Conservation (phyloP, 2,797 vertebrate genomes). For the Lepus townsendii region DNA sequence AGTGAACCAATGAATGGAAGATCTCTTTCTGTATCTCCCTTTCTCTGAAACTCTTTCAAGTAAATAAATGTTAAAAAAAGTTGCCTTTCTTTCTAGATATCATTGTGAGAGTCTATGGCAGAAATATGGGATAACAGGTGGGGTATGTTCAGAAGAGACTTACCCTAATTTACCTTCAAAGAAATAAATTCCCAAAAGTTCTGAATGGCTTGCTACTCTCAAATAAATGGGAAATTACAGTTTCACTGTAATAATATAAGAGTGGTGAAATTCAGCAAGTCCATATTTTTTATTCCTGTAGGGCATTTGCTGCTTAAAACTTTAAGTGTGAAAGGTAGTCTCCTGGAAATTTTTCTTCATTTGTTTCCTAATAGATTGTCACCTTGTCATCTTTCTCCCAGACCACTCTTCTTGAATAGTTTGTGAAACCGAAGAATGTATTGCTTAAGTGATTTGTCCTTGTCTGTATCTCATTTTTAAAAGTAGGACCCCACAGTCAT, state of each 20-base stretch:
- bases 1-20: no score
- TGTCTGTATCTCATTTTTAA: conserved; percentile 40
- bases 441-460: conserved; percentile 30
- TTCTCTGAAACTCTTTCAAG: no score
- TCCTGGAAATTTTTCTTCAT: conserved; percentile 43
- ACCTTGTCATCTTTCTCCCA: conserved; percentile 27
- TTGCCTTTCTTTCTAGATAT: neutral
- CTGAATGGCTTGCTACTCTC: neutral
- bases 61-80: neutral
- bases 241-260: conserved; percentile 32
- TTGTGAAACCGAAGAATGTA: conserved; percentile 5
- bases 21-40: no score
- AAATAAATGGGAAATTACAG: neutral
- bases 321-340: conserved; percentile 19
- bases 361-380: neutral
- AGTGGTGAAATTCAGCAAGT: conserved; percentile 32
- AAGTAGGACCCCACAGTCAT: neutral
- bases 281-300: conserved; percentile 43
- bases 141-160: conserved; percentile 18
- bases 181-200: conserved; percentile 18
- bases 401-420: conserved; percentile 17
- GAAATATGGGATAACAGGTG: neutral
- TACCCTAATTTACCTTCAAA: neutral
- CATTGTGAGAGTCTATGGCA: neutral
- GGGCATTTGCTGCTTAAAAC: conserved; percentile 30